Base-by-base conservation (phyloP, 2,888 invertebrate genomes). In the Uloborus plumipes region DNA sequence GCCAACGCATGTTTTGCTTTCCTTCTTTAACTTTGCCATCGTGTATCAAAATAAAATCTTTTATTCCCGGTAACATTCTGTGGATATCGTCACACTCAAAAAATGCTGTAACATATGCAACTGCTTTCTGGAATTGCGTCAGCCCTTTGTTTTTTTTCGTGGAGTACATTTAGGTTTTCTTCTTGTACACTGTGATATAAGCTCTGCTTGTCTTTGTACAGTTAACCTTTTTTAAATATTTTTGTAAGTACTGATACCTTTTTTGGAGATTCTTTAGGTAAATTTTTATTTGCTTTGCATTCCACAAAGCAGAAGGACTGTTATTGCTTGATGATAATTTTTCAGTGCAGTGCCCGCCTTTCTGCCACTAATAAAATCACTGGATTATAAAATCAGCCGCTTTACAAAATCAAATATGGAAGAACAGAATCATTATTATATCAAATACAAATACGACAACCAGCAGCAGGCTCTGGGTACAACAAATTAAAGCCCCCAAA, bases 31-130 rank as follows among this genome's bases (percentile, higher is more conserved):
- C 15, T 53, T n/a, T n/a, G 2, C 53, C 53, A 53, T 53, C n/a
- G n/a, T n/a, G 53, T 53, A 53, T 53, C 53, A 53, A 53, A n/a
- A 53, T 6, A n/a, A n/a, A 53, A 53, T 53, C 53, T 53, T 53
- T 53, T 53, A 53, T 53, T n/a, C 53, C 53, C 2, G 53, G 53
- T 53, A 53, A 53, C 53, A 2, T 53, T 53, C 53, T 15, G 6
- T 7, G 2, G 53, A 53, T 53, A 53, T 53, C 53, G 6, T 53
- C 53, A n/a, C 53, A 7, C n/a, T 53, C 53, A 53, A 53, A 53
- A n/a, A 53, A 53, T 53, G 53, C 2, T 53, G n/a, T 53, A 53
- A 53, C 53, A 53, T 53, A 16, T 53, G 15, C 53, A n/a, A 53
- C 53, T 53, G 15, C n/a, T 53, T 53, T 6, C 53, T 15, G 53